A percentile compares a stretch with the other conserved stretches of the same genome.
Evolutionary conservation across 2,113 vertebrate species (phyloP).

Genomic region (Sinocyclocheilus anophthalmus): DNA sequence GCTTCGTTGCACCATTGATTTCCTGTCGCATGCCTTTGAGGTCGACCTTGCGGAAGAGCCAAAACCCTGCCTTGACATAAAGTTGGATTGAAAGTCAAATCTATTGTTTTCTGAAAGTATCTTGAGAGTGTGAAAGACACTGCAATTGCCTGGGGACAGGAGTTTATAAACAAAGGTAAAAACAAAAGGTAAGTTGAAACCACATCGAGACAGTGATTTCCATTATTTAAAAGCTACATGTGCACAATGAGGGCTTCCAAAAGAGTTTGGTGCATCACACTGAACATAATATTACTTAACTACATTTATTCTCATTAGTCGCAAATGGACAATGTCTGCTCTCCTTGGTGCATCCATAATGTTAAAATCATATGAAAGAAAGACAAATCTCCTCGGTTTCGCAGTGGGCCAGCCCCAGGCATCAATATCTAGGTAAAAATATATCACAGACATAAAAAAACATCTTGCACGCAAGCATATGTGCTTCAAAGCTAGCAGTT

Average conservation of each 20-base stretch:
- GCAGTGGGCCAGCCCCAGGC: not conserved
- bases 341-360: not conserved
- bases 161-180: conserved; percentile 22
- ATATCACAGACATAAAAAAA: not conserved
- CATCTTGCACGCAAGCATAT: not conserved
- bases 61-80: conserved; percentile 24
- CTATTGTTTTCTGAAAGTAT: conserved; percentile 37
- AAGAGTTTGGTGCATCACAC: conserved; percentile 5
- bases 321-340: conserved; percentile 5
- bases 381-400: conserved; percentile 25
- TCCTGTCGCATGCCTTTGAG: conserved; percentile 52
- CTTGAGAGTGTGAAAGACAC: not conserved
- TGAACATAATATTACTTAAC: not conserved
- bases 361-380: conserved; percentile 15
- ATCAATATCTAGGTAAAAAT: conserved; percentile 2
- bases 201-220: not conserved
- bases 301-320: conserved; percentile 26
- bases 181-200: conserved; percentile 20
- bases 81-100: conserved; percentile 48
- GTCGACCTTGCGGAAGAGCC: conserved; percentile 26
- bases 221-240: not conserved
- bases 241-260: not conserved
- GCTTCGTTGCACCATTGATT: conserved; percentile 49
- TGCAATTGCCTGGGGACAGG: conserved; percentile 31
- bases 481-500: not conserved